Conservation (phyloP, 2,888 invertebrate genomes). For the Catocala nupta region DNA sequence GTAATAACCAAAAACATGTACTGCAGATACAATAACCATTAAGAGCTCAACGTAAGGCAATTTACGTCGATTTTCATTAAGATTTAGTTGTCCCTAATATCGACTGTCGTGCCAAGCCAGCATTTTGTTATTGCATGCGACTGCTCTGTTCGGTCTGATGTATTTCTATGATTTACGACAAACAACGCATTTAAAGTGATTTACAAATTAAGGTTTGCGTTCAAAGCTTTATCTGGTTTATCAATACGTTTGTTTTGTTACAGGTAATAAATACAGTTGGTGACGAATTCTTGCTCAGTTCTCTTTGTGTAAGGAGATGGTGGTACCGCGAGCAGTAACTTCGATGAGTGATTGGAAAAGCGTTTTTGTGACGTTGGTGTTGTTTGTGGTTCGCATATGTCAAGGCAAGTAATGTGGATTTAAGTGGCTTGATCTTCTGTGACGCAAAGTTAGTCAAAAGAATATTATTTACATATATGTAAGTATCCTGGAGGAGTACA, state of each 20-base stretch:
- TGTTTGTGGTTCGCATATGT: too few species aligned
- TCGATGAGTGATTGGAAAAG: too few species aligned
- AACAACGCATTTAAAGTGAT: slow-evolving; percentile 23
- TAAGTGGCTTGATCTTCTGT: too few species aligned
- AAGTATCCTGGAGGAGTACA: too few species aligned
- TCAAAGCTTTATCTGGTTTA: slow-evolving; percentile 2
- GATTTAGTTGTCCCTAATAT: slow-evolving; percentile 35
- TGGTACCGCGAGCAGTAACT: too few species aligned
- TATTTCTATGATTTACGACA: slow-evolving; percentile 19
- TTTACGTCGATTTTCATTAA: slow-evolving; percentile 36
- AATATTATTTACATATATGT: too few species aligned
- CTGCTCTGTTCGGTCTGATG: slow-evolving; percentile 23
- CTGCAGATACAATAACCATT: background rate
- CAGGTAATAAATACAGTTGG: slow-evolving; percentile 2
- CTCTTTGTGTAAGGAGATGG: too few species aligned
- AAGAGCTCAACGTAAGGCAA: slow-evolving; percentile 7
- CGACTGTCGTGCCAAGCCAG: slow-evolving; percentile 34
- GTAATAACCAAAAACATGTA: background rate
- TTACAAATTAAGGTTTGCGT: slow-evolving; percentile 12
- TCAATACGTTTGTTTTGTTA: slow-evolving; percentile 16
- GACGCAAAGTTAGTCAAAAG: too few species aligned
- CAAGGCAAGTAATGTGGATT: too few species aligned
- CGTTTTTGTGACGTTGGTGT: too few species aligned
- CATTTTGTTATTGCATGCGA: slow-evolving; percentile 39
- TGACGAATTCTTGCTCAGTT: background rate